Conservation (phyloP, 2,113 vertebrate genomes). For the Neolamprologus modestus region DNA sequence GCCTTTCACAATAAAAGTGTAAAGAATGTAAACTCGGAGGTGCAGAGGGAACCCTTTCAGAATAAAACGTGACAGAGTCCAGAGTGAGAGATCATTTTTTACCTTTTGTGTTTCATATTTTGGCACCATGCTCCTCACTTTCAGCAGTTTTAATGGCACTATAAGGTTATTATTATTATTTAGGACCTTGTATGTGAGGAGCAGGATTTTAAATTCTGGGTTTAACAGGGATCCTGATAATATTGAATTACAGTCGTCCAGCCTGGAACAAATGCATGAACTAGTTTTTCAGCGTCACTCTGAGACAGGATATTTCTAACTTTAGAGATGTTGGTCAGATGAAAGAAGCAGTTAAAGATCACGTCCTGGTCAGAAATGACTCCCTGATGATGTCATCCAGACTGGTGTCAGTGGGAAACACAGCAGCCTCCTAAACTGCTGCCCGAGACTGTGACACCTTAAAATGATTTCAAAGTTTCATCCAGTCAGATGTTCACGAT, state of each 20-base stretch:
- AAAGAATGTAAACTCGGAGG: rapidly evolving
- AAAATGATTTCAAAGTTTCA: not conserved
- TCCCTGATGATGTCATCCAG: not conserved
- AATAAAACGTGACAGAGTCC: not conserved
- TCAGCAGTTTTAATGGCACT: not conserved
- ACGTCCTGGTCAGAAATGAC: not conserved
- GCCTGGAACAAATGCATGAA: rapidly evolving
- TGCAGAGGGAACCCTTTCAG: not conserved
- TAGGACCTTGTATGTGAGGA: not conserved
- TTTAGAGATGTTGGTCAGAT: not conserved
- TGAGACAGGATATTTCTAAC: not conserved
- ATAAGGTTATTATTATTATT: rapidly evolving
- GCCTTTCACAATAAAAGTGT: not conserved
- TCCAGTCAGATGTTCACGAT: not conserved
- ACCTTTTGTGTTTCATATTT: not conserved
- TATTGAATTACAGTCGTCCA: rapidly evolving
- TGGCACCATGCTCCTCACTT: rapidly evolving
- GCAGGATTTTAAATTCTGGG: not conserved
- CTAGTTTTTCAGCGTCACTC: not conserved
- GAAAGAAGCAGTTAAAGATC: not conserved
- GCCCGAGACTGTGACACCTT: not conserved
- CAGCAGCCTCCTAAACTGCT: not conserved
- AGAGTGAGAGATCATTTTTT: not conserved
- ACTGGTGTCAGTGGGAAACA: not conserved
- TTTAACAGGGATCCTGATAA: not conserved